Evolutionary conservation across 2,113 vertebrate genomes (phyloP), one percentile per base, ranked within the genome.

Genomic region (Thamnaconus septentrionalis): DNA sequence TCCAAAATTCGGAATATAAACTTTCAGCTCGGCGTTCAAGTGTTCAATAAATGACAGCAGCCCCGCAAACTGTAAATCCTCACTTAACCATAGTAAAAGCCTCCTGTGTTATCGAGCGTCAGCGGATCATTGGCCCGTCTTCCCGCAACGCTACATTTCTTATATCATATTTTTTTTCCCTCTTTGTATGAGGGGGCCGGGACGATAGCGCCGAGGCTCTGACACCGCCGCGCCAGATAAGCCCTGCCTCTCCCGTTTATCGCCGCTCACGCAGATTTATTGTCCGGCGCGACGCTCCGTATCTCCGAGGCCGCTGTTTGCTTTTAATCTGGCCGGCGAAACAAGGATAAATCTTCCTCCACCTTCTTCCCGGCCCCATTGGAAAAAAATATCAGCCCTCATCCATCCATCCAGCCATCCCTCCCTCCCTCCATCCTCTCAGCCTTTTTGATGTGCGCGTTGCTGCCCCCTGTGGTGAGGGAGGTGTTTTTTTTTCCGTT

Each of bases 181-280:
- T 53, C 78, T 74, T 77, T 70, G 75, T 75, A 69, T 69, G 65
- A 52, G 56, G 50, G 76, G 76, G 67, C 66, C 71, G 59, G 62
- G 71, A 53, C 31, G 82, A 89, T 87, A 84, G 84, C 76, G 72
- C 56, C 76, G 18, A 51, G 62, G 52, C 66, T 82, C 76, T 85
- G 87, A 89, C 81, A 84, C 81, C 64, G 53, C 58, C 51, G 68
- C 59, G 68, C 68, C 75, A 87, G 91, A 92, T 91, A 92, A 90
- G 84, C 85, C 76, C 64, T 31, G 18, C 18, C 18, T 71, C 84
- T 86, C 53, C 75, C 64, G 76, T 87, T 75, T 79, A 79, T 83
- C 83, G 62, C 69, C 60, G 43, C 67, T 72, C 69, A 47, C 50
- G 54, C 73, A 80, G 86, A 91, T 90, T 90, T 91, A 92, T 83